These are phyloP conservation scores for Phaonia tiefii DNA, from an alignment of 2,888 invertebrate genomes.

Conservation along the genomic window DNA sequence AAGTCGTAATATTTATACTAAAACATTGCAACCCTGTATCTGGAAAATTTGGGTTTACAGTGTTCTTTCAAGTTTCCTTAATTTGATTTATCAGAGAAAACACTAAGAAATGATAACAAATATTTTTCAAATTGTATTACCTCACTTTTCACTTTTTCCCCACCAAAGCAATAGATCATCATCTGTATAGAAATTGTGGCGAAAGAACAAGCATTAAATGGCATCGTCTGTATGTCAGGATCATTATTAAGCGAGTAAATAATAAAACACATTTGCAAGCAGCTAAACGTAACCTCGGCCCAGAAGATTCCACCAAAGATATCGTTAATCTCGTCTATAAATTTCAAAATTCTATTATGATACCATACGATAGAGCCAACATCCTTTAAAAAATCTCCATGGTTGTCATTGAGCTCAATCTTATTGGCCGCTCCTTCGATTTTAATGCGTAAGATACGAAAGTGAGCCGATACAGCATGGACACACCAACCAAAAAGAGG, in stretches of 20 bases:
- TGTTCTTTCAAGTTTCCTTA: no score
- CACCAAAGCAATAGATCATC: slow-evolving; percentile 68
- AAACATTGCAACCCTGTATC: no score
- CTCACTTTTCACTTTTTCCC: slow-evolving; percentile 65
- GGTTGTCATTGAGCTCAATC: background rate
- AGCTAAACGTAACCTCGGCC: slow-evolving; percentile 55
- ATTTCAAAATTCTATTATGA: slow-evolving; percentile 45
- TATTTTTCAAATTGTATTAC: slow-evolving; percentile 40
- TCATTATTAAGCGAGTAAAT: slow-evolving; percentile 58
- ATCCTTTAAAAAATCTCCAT: slow-evolving; percentile 24
- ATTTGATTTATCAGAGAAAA: no score
- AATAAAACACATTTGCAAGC: slow-evolving; percentile 64
- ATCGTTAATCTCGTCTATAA: slow-evolving; percentile 55
- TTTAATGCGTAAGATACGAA: slow-evolving; percentile 60
- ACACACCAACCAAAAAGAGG: slow-evolving; percentile 65
- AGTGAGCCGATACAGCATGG: slow-evolving; percentile 63
- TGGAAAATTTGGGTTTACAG: no score
- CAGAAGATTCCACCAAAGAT: slow-evolving; percentile 64
- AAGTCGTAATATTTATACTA: no score
- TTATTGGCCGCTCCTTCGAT: slow-evolving; percentile 29
- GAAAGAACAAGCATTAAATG: slow-evolving; percentile 48
- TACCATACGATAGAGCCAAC: slow-evolving; percentile 43
- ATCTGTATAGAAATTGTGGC: slow-evolving; percentile 55
- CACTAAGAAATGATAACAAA: no score
- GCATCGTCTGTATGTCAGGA: slow-evolving; percentile 49